Evolutionary conservation across 2,888 invertebrate species (phyloP).

Genomic region (Lymantria dispar): DNA sequence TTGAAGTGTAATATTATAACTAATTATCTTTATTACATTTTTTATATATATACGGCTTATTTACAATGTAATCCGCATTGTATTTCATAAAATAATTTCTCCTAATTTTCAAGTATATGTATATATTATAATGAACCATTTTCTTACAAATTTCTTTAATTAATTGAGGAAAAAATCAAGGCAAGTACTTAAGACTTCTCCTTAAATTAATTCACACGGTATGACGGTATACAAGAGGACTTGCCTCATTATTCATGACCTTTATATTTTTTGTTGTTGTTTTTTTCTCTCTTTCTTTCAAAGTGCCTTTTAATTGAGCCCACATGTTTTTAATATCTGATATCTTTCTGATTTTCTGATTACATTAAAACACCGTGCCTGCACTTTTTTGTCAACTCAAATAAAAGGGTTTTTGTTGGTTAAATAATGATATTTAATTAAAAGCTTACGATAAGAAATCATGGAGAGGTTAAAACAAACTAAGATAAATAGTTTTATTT

Average conservation of each 20-base stretch:
- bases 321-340: slow-evolving; percentile 66
- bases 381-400: slow-evolving; percentile 7
- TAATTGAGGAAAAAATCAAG: background rate
- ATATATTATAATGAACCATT: background rate
- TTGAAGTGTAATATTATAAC: too few relatives aligned
- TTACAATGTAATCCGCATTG: background rate
- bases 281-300: slow-evolving; percentile 41
- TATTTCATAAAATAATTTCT: background rate
- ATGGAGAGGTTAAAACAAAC: too few relatives aligned
- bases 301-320: slow-evolving; percentile 67
- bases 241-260: slow-evolving; percentile 49
- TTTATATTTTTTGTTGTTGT: slow-evolving; percentile 12
- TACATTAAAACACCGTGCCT: slow-evolving; percentile 36
- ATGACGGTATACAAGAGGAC: slow-evolving; percentile 40
- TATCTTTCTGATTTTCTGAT: slow-evolving; percentile 61
- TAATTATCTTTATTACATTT: too few relatives aligned
- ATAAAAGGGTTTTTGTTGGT: background rate
- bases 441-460: too few relatives aligned
- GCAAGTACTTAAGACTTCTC: slow-evolving; percentile 18
- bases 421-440: too few relatives aligned
- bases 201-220: slow-evolving; percentile 62
- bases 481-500: too few relatives aligned
- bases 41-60: too few relatives aligned
- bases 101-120: background rate
- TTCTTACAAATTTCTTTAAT: background rate